Conservation (phyloP, 2,797 vertebrate species). For the Poliocrania exsul region DNA sequence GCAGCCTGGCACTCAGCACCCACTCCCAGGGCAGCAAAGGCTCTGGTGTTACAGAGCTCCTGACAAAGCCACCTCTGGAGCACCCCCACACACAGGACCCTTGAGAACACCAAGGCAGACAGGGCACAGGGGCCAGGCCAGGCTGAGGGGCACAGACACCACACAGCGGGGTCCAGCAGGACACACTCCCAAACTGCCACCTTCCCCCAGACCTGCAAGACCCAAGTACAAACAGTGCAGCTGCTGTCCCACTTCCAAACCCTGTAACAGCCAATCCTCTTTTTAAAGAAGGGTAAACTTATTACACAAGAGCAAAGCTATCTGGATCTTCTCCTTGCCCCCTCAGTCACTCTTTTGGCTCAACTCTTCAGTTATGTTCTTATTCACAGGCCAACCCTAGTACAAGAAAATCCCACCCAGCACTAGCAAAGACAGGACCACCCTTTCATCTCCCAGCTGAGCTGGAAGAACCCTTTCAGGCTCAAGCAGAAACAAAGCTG, state of each 20-base stretch:
- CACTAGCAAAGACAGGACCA: not conserved
- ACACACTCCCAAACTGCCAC: not conserved
- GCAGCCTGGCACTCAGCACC: not conserved
- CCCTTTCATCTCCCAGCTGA: not conserved
- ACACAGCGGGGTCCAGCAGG: not conserved
- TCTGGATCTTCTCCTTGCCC: not conserved
- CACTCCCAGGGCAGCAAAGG: fast-evolving
- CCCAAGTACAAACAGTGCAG: not conserved
- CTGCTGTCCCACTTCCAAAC: not conserved
- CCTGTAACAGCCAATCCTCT: not conserved
- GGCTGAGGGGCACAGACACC: not conserved
- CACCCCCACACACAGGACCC: not conserved
- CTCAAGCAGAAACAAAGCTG: not conserved
- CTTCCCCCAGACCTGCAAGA: not conserved
- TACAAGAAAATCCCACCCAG: not conserved
- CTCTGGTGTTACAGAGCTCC: not conserved
- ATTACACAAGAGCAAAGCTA: not conserved
- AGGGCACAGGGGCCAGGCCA: not conserved
- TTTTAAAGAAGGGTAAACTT: not conserved
- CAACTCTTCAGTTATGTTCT: not conserved
- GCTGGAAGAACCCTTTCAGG: not conserved
- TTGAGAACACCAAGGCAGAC: not conserved
- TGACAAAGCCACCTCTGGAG: not conserved
- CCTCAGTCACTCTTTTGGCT: not conserved
- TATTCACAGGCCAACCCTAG: not conserved